Evolutionary conservation across 2,113 vertebrate genomes (phyloP).

Genomic region (Amazona vittata): DNA sequence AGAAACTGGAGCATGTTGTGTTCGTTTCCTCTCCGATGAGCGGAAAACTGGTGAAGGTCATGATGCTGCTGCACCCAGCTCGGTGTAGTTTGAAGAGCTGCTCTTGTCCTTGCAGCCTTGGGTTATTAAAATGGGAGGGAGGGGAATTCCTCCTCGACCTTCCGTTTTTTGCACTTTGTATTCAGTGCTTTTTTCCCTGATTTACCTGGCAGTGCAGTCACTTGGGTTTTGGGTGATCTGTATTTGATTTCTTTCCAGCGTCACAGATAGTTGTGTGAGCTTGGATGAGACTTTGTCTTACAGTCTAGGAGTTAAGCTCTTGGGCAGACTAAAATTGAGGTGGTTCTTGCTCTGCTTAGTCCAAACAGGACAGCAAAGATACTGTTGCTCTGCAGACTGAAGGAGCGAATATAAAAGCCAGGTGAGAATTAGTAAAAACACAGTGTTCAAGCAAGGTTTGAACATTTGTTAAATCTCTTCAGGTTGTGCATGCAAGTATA

Average conservation of each 20-base stretch:
- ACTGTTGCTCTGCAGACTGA: neutral
- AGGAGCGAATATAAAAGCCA: neutral
- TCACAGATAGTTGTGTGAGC: neutral
- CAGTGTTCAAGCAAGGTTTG: neutral
- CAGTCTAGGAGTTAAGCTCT: neutral
- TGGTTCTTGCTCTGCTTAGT: neutral
- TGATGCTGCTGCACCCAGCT: neutral
- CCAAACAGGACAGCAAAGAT: neutral
- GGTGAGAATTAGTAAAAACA: neutral
- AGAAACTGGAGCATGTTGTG: slow-evolving; percentile 28
- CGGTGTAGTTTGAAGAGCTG: neutral
- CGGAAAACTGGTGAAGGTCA: neutral
- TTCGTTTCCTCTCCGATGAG: slow-evolving; percentile 4
- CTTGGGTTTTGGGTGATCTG: neutral
- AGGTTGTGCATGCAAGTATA: neutral
- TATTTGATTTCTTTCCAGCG: neutral
- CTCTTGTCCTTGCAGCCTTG: neutral
- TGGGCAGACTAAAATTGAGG: neutral
- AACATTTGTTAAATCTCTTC: neutral
- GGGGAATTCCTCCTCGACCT: neutral
- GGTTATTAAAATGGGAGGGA: neutral
- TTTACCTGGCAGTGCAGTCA: neutral
- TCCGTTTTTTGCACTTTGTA: neutral
- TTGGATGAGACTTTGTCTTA: neutral
- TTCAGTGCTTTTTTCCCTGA: neutral